Percentiles rank a stretch among this genome's conserved stretches.
Conservation (phyloP, 2,113 vertebrate genomes). For the Leptodactylus fuscus region DNA sequence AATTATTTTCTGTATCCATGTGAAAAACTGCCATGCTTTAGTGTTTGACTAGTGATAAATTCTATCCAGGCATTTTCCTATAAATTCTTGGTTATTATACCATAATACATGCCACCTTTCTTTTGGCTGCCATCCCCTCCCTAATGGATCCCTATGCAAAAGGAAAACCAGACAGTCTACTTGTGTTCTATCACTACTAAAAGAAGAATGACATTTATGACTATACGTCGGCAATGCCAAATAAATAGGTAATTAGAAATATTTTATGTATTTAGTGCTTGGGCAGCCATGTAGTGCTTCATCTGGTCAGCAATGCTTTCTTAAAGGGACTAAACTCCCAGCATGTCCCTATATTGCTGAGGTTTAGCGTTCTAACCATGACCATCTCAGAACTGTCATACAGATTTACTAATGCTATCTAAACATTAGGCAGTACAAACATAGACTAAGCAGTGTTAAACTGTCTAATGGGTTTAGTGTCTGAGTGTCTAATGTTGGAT, state of each 20-base stretch:
- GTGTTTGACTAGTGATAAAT: background rate
- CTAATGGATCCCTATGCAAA: background rate
- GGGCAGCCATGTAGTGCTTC: background rate
- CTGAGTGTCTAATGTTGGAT: no score
- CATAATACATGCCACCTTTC: conserved; percentile 4
- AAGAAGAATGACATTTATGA: background rate
- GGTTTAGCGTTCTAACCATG: no score
- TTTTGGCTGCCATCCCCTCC: background rate
- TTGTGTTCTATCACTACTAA: background rate
- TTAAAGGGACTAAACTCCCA: no score
- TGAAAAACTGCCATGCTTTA: background rate
- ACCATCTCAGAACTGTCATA: no score
- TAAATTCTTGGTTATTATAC: conserved; percentile 9
- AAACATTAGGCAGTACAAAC: no score
- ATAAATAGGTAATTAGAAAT: background rate
- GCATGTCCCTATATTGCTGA: no score
- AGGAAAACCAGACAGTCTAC: background rate
- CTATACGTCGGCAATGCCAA: background rate
- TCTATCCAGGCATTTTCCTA: background rate
- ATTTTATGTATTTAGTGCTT: background rate
- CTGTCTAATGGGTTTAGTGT: no score
- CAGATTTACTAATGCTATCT: no score
- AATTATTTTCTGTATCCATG: background rate
- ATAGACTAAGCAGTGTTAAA: no score
- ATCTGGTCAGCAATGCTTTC: background rate